phyloP scores from a whole-genome alignment of 2,888 invertebrate genomes.

The Allygus modestus region DNA sequence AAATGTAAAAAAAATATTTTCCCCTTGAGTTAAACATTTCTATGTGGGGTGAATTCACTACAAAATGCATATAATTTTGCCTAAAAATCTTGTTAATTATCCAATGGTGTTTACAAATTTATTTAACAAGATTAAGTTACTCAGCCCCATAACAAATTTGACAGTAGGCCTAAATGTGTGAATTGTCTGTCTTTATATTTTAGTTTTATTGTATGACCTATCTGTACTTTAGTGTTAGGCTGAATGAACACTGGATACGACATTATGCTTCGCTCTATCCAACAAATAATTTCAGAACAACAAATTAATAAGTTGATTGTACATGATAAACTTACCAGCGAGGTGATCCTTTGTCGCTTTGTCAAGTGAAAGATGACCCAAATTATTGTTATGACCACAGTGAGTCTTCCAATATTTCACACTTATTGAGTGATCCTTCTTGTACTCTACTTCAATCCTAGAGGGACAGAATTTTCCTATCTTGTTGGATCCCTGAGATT shows the following conservation, averaged over 20 bases:
- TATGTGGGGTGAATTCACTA: too few species aligned
- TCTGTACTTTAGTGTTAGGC: too few species aligned
- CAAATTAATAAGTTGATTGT: not conserved
- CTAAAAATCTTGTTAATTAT: too few species aligned
- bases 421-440: slow-evolving; percentile 23
- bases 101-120: too few species aligned
- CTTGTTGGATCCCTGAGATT: slow-evolving; percentile 50
- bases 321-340: slow-evolving; percentile 47
- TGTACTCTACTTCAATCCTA: slow-evolving; percentile 44
- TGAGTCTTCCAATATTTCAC: slow-evolving; percentile 45
- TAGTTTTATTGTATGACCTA: too few species aligned
- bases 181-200: too few species aligned
- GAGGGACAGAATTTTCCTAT: slow-evolving; percentile 38
- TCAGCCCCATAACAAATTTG: too few species aligned
- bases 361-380: slow-evolving; percentile 19
- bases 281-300: not conserved
- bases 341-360: slow-evolving; percentile 42
- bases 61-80: too few species aligned
- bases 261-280: not conserved
- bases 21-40: too few species aligned
- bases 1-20: too few species aligned
- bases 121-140: too few species aligned
- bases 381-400: slow-evolving; percentile 24
- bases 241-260: not conserved
- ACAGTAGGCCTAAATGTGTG: not conserved